Base-by-base conservation (phyloP, 1,140 invertebrate genomes). In the Drosophila melanica region DNA sequence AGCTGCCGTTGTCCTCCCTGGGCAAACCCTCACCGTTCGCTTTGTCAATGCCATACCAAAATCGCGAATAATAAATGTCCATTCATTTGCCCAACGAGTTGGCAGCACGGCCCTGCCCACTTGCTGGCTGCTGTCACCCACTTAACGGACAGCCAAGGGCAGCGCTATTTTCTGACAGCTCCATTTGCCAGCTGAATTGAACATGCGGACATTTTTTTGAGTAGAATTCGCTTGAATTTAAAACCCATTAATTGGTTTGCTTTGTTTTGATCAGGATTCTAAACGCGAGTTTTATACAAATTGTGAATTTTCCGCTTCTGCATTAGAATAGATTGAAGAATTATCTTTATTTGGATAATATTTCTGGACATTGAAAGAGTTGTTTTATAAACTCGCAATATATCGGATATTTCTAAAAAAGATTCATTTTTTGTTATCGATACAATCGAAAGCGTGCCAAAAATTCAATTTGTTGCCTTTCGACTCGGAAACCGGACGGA, bases 401-500 rank as follows among this genome's bases (percentile, higher is more conserved):
- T n/a, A n/a, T n/a, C n/a, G n/a, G n/a, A n/a, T n/a, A n/a, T n/a
- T n/a, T n/a, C n/a, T n/a, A n/a, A n/a, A n/a, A n/a, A n/a, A n/a
- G n/a, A n/a, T n/a, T n/a, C n/a, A n/a, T 35, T 35, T 10, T 27
- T 27, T 27, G 20, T 8, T 7, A 35, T 35, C 33, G 33, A 35
- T 35, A 35, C 5, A 27, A 27, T 27, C 6, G 5, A 27, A 27
- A 7, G 27, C 1, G 33, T 7, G 33, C 23, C 8, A n/a, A 51
- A 51, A 51, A 51, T 33, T 51, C 48, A 30, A 53, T 53, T 53
- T 9, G 18, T 33, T 53, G 50, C 50, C 50, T 35, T 37, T 16
- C n/a, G 16, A 35, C 16, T 70, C 37, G 50, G 50, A 16, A 39
- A 16, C 18, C 20, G 18, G 41, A 42, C 39, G 47, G 58, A 2